Base-by-base conservation (phyloP, 1,140 invertebrate genomes). In the Ridgeia piscesae region DNA sequence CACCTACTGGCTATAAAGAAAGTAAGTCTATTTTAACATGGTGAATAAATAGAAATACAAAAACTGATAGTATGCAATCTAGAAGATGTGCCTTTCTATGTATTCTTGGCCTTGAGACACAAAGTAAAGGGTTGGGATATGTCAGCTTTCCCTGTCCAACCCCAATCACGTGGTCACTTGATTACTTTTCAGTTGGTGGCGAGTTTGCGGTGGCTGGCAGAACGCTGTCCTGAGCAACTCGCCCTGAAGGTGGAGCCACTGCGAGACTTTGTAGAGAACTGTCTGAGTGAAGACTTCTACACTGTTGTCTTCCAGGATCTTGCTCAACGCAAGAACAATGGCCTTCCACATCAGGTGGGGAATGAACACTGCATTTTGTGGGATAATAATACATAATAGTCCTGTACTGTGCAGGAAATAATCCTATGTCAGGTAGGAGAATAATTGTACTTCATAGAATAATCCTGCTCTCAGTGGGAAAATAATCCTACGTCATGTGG, bases 301-400 rank as follows among this genome's bases (percentile, higher is more conserved):
- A 92, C 93, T 4, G 93, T 93, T 0, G 93, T 95, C 27, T 93
- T 94, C 89, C 93, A 94, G 35, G 93, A 95, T 90, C 93, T 94
- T 2, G 89, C 93, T 50, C 11, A 33, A 58, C 93, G 94, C 34
- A 93, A 94, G 48, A 4, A 90, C 4, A 88, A 93, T 17, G 93
- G 93, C 33, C 93, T 92, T 34, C 92, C 94, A 34, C 94, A 95
- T 91, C 94, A 94, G 94, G 94, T 95, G 92, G 58, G 58, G 27
- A 21, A 77, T 21, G 11, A 77, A 21, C 27, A 42, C 33, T 77
- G 33, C 94, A 94, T 91, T 94, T 94, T 94, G 94, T 95, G 92
- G 58, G 58, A 77, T 21, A 77, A 77, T 77, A 77, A 77, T 77
- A n/a, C n/a, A n/a, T n/a, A n/a, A n/a, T n/a, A n/a, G n/a, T n/a